These are phyloP conservation scores for Drosophila leontia DNA, from an alignment of 1,140 invertebrate species.

Conservation along the genomic window DNA sequence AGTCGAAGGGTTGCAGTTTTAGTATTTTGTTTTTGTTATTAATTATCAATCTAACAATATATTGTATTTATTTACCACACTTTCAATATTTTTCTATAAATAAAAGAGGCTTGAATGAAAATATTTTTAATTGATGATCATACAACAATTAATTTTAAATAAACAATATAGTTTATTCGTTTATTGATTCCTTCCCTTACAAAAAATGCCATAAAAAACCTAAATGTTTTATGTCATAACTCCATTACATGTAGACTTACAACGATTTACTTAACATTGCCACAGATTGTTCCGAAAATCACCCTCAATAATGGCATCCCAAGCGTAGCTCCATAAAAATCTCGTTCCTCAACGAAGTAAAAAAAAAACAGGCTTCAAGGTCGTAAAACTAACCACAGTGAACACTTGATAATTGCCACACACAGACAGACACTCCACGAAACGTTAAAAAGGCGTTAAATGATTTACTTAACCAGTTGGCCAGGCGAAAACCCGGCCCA, in stretches of 20 bases:
- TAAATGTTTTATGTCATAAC: background rate
- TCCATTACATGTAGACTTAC: conserved; percentile 4
- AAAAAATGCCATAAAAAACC: background rate
- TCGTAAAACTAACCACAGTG: conserved; percentile 42
- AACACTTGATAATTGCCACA: conserved; percentile 59
- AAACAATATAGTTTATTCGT: no score
- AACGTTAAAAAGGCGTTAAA: conserved; percentile 73
- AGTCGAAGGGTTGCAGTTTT: background rate
- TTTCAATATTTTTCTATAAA: background rate
- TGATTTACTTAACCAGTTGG: conserved; percentile 77
- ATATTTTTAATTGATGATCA: background rate
- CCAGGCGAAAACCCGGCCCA: conserved; percentile 5
- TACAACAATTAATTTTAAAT: background rate
- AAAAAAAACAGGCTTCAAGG: conserved; percentile 41
- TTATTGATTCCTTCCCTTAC: background rate
- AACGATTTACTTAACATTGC: conserved; percentile 19
- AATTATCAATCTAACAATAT: background rate
- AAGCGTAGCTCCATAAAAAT: conserved; percentile 24
- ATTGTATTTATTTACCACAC: background rate
- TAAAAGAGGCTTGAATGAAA: no score
- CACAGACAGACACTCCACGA: background rate
- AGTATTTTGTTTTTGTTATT: background rate
- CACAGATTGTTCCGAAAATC: conserved; percentile 10
- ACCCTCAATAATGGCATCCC: conserved; percentile 1
- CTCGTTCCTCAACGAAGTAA: conserved; percentile 2